Percentiles rank a stretch among this genome's conserved stretches.
These are phyloP conservation scores for Lutjanus argentimaculatus DNA, from an alignment of 2,797 vertebrate genomes.

Conservation along the genomic window DNA sequence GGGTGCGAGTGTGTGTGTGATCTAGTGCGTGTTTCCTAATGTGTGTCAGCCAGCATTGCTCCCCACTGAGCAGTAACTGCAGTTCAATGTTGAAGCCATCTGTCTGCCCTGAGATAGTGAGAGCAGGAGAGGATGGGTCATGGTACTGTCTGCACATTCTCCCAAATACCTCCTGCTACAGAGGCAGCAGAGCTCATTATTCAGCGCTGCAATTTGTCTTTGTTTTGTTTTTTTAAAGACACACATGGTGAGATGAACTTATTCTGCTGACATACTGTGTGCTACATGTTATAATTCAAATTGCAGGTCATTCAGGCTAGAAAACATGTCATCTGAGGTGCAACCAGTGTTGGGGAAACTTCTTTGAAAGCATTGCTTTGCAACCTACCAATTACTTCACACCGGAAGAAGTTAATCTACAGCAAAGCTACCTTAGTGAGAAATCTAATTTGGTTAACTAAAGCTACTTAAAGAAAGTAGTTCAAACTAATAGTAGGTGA, in stretches of 20 bases:
- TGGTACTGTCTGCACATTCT: constrained; percentile 54
- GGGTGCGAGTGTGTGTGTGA: constrained; percentile 52
- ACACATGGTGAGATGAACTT: neutral
- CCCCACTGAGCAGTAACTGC: constrained; percentile 77
- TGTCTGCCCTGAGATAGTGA: constrained; percentile 69
- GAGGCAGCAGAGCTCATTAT: constrained; percentile 18
- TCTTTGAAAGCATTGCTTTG: too few species aligned
- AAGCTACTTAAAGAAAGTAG: too few species aligned
- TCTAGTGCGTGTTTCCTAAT: constrained; percentile 63
- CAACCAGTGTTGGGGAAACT: neutral
- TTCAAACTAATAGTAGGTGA: too few species aligned
- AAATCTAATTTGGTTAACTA: too few species aligned
- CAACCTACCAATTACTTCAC: too few species aligned
- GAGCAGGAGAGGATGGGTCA: constrained; percentile 48
- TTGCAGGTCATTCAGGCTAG: neutral
- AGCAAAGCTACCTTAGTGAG: too few species aligned
- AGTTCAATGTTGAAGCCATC: constrained; percentile 76
- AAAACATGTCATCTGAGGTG: constrained; percentile 2
- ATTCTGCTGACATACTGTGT: neutral
- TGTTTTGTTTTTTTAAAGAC: constrained; percentile 1
- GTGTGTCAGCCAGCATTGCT: constrained; percentile 77
- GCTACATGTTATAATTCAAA: constrained; percentile 13
- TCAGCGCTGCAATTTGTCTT: constrained; percentile 7
- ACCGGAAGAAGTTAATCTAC: too few species aligned
- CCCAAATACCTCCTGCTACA: constrained; percentile 22